phyloP scores from a whole-genome alignment of 2,113 vertebrate species.

The Anolis sagrei region DNA sequence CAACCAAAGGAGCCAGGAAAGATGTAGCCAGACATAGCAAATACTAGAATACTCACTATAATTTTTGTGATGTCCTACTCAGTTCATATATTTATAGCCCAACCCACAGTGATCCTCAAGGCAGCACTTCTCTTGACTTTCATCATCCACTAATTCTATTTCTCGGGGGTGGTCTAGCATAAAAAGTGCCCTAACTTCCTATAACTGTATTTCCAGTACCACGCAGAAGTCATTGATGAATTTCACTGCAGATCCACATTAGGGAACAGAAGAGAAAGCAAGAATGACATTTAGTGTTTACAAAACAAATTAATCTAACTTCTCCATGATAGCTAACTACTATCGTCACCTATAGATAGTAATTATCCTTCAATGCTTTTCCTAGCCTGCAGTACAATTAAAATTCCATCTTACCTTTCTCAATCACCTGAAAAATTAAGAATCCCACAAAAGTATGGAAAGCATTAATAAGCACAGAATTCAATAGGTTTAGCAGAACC shows the following conservation, averaged over 20 bases:
- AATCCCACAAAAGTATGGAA: not conserved
- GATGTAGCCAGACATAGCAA: not conserved
- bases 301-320: not conserved
- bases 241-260: not conserved
- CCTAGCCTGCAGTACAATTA: constrained; percentile 43
- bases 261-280: accelerated
- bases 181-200: too few relatives aligned
- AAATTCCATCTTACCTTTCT: constrained; percentile 46
- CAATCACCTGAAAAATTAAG: not conserved
- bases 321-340: not conserved
- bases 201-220: not conserved
- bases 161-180: too few relatives aligned
- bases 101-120: not conserved
- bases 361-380: constrained; percentile 45
- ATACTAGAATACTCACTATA: not conserved
- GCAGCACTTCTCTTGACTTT: not conserved
- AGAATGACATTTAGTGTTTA: not conserved
- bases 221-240: not conserved
- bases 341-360: constrained; percentile 35
- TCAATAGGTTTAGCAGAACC: not conserved
- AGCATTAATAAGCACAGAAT: not conserved
- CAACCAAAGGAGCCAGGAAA: not conserved
- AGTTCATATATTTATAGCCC: not conserved
- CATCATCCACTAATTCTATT: too few relatives aligned
- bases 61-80: not conserved